Base-by-base conservation (phyloP, 2,888 invertebrate genomes). In the Xestia sexstrigata region DNA sequence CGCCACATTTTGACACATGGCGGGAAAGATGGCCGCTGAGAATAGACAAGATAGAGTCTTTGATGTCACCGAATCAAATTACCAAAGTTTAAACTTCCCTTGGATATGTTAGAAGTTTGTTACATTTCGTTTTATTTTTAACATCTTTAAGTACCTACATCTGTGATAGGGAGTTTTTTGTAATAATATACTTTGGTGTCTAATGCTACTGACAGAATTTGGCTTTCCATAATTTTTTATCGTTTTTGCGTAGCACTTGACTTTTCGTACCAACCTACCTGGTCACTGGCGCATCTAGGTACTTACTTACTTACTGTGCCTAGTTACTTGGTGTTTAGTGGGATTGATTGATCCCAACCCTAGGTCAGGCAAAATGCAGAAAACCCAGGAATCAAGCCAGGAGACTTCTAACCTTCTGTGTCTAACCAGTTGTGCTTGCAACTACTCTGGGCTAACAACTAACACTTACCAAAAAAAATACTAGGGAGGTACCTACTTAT, bases 1-100 rank as follows among this genome's bases (percentile, higher is more conserved):
- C 91, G 90, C 89, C 87, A 89, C 87, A 89, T 88, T 90, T 89
- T 92, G 90, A 92, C 89, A 92, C 81, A 89, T 87, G 88, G 89
- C 90, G 87, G 83, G 83, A 91, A 35, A 91, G 85, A 92, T 91
- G 89, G 89, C 86, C 70, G 78, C 88, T 88, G 58, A 86, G 89
- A 92, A 92, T 92, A 93, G 90, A 91, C 82, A 79, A 83, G 87
- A 90, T 88, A 88, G 88, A 90, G 80, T 90, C 92, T 95, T 95
- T 95, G 95, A 95, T 94, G 94, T 94, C 85, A 91, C 90, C 94
- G 95, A 93, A 93, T 95, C 95, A 92, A 95, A 95, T 95, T 95
- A 93, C 95, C 93, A 94, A 94, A 93, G 93, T 90, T 84, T 89
- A 89, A 20, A 91, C 91, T 92, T 92, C 93, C 92, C 89, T 79